Evolutionary conservation across 2,113 vertebrate genomes (phyloP).

Genomic region (Upupa epops): DNA sequence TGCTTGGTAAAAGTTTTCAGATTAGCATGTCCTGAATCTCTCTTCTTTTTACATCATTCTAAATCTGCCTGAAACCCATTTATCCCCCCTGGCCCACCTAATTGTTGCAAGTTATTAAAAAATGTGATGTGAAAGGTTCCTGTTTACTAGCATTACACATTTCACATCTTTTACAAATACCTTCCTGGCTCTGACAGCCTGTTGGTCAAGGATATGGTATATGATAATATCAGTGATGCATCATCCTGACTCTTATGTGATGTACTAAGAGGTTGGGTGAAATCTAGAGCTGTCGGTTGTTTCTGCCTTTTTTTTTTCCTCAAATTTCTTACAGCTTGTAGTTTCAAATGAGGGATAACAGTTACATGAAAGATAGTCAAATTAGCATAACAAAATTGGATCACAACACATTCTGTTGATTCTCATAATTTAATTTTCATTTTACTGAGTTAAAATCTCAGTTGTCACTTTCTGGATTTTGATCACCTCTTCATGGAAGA

Average conservation of each 20-base stretch:
- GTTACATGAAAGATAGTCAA: slow-evolving; percentile 10
- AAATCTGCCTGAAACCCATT: not conserved
- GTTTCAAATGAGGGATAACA: not conserved
- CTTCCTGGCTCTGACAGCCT: not conserved
- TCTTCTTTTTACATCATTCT: not conserved
- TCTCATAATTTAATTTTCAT: slow-evolving; percentile 8
- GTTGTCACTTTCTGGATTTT: slow-evolving; percentile 28
- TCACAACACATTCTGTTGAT: slow-evolving; percentile 30
- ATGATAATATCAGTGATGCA: not conserved
- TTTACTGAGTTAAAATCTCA: slow-evolving; percentile 1
- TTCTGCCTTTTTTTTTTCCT: not conserved
- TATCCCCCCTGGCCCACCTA: not conserved
- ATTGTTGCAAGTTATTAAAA: not conserved
- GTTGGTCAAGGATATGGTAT: not conserved
- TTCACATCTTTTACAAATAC: not conserved
- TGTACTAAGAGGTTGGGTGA: not conserved
- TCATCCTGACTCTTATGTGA: not conserved
- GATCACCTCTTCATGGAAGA: not conserved
- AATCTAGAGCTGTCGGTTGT: not conserved
- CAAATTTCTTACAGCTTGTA: not conserved
- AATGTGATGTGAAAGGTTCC: not conserved
- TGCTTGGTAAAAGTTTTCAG: not conserved
- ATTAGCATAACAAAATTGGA: slow-evolving; percentile 28
- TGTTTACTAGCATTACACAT: not conserved
- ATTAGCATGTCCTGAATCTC: not conserved